Conservation (phyloP, 2,113 vertebrate genomes). For the Forbesichthys papilliferus region DNA sequence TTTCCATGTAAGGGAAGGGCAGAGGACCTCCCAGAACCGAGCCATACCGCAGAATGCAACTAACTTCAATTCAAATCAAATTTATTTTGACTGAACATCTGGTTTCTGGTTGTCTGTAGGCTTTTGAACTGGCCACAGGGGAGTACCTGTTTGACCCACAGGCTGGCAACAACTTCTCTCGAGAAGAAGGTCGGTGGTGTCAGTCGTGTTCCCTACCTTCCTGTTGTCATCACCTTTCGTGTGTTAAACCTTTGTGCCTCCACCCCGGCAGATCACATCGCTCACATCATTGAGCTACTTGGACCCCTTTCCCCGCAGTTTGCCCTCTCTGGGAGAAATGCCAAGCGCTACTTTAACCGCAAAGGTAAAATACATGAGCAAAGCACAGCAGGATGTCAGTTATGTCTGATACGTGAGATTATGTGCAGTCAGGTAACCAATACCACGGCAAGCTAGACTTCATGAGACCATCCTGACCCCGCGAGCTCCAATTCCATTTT, state of each 20-base stretch:
- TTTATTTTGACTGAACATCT: not conserved
- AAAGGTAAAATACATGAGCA: constrained; percentile 63
- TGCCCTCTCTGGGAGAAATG: constrained; percentile 88
- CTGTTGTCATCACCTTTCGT: constrained; percentile 23
- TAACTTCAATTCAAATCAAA: not conserved
- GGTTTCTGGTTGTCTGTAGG: constrained; percentile 39
- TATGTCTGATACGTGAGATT: not conserved
- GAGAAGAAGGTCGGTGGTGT: constrained; percentile 67
- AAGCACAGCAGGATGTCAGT: not conserved
- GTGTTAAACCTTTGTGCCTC: constrained; percentile 74
- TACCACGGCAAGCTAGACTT: not conserved
- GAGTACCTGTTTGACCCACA: constrained; percentile 74
- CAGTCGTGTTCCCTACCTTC: not conserved
- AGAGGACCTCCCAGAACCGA: too few species aligned
- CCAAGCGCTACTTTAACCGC: constrained; percentile 90
- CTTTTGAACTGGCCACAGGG: constrained; percentile 73
- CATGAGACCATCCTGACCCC: too few species aligned
- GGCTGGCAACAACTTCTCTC: constrained; percentile 58
- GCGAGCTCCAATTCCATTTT: too few species aligned
- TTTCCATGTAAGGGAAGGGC: too few species aligned
- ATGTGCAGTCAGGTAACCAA: not conserved
- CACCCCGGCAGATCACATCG: constrained; percentile 91
- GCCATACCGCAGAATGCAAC: too few species aligned
- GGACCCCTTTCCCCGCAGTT: constrained; percentile 90
- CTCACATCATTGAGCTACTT: constrained; percentile 95